These are phyloP conservation scores for Scatophagus argus DNA, from an alignment of 2,113 vertebrate genomes.

Conservation along the genomic window DNA sequence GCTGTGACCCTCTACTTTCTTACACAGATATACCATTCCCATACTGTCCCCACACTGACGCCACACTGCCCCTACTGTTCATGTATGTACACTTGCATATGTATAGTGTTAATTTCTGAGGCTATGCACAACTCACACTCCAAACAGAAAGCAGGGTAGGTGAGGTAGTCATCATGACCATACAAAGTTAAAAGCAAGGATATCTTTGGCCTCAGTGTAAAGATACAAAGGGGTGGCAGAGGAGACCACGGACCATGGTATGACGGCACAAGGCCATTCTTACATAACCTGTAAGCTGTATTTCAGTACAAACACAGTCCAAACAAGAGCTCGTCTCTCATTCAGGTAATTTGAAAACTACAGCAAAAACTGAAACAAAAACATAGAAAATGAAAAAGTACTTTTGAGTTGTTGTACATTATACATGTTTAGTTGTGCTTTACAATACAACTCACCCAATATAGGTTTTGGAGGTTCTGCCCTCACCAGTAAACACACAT, in stretches of 20 bases:
- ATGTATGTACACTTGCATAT: no score
- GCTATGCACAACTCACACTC: no score
- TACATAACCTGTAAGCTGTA: background rate
- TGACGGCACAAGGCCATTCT: background rate
- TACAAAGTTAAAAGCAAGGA: no score
- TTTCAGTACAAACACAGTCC: background rate
- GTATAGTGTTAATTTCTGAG: no score
- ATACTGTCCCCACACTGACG: no score
- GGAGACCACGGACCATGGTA: background rate
- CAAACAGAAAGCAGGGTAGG: no score
- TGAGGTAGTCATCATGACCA: no score
- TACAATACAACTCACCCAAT: slow-evolving; percentile 88
- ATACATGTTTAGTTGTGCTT: background rate
- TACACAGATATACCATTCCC: no score
- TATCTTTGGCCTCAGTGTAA: no score
- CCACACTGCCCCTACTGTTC: no score
- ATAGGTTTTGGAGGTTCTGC: slow-evolving; percentile 88
- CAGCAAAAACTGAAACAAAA: background rate
- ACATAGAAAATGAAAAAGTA: background rate
- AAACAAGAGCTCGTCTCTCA: background rate
- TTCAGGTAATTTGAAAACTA: background rate
- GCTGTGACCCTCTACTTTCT: no score
- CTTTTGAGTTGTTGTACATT: background rate
- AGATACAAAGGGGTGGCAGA: background rate
- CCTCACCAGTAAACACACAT: slow-evolving; percentile 95